These are phyloP conservation scores for Nothoprocta pentlandii DNA, from an alignment of 2,113 vertebrate genomes.

Conservation along the genomic window DNA sequence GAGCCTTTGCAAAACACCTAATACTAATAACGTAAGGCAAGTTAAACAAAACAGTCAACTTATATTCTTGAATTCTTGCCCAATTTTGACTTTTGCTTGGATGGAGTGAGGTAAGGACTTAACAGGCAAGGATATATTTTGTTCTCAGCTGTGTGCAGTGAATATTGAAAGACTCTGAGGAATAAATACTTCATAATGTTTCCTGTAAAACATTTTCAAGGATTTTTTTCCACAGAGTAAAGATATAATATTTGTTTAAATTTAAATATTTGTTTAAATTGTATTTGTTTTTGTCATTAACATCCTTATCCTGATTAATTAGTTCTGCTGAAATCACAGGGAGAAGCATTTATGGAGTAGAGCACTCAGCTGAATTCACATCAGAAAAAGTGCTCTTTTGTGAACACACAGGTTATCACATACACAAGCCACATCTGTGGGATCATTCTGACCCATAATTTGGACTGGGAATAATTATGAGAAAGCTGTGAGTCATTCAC, in stretches of 20 bases:
- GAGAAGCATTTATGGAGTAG: background rate
- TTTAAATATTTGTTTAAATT: background rate
- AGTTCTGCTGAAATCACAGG: background rate
- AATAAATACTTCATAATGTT: background rate
- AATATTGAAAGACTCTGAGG: background rate
- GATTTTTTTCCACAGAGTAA: background rate
- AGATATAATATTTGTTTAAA: background rate
- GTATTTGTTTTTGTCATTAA: background rate
- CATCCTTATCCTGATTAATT: background rate
- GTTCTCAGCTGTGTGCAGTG: background rate
- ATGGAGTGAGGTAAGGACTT: constrained; percentile 2
- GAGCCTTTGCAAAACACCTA: background rate
- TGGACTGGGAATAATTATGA: constrained; percentile 11
- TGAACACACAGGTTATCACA: background rate
- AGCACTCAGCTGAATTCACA: background rate
- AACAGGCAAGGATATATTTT: background rate
- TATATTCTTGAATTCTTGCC: constrained; percentile 27
- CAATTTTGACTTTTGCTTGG: constrained; percentile 27
- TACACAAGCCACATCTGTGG: background rate
- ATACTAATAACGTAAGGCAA: background rate
- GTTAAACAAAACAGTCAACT: background rate
- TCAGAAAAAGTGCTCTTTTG: background rate
- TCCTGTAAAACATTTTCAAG: background rate
- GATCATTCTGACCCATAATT: constrained; percentile 25
- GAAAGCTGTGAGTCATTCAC: background rate